A percentile compares a stretch with the other conserved stretches of the same genome.
Evolutionary conservation across 2,888 invertebrate species (phyloP).

Genomic region (Archips xylosteana): DNA sequence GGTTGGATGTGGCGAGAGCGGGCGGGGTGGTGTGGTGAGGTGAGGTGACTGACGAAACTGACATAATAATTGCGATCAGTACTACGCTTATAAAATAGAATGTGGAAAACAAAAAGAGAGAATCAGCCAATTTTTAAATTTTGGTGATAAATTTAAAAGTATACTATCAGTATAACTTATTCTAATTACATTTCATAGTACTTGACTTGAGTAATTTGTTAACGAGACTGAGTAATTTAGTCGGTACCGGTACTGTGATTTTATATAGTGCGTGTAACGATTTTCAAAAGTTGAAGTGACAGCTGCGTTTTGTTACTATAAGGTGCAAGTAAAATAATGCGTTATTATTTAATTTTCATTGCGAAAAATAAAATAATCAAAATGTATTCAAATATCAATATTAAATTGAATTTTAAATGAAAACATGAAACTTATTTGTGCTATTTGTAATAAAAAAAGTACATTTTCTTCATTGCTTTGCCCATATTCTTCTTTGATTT

Average conservation of each 20-base stretch:
- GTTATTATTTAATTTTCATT: background rate
- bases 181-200: background rate
- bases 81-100: background rate
- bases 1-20: background rate
- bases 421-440: background rate
- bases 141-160: background rate
- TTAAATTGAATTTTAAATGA: background rate
- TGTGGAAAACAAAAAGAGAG: background rate
- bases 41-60: background rate
- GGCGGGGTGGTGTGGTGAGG: background rate
- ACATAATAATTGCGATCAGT: background rate
- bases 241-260: background rate
- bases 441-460: background rate
- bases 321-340: background rate
- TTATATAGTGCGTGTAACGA: conserved; percentile 15
- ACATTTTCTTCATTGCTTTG: background rate
- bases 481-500: background rate
- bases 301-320: conserved; percentile 4
- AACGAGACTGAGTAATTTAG: background rate
- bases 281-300: background rate
- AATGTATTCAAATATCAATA: too few species aligned
- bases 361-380: too few species aligned
- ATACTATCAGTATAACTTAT: background rate
- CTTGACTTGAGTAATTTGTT: background rate
- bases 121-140: background rate